A percentile compares a stretch with the other conserved stretches of the same genome.
phyloP scores from a whole-genome alignment of 2,888 invertebrate genomes.

The Nineta flava region DNA sequence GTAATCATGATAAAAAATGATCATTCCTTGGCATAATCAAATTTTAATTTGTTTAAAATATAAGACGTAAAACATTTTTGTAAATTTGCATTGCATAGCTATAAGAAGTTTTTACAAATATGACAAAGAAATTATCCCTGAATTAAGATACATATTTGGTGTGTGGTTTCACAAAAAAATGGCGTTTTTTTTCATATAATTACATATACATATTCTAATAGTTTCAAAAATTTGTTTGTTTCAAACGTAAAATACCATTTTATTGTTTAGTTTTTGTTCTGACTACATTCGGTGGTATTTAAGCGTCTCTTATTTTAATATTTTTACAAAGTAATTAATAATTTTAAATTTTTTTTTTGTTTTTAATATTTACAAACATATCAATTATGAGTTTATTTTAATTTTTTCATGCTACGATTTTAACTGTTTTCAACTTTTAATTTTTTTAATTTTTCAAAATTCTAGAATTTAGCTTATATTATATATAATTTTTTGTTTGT shows the following conservation, averaged over 20 bases:
- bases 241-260: neutral
- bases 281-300: slow-evolving; percentile 4
- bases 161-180: slow-evolving; percentile 14
- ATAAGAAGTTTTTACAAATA: slow-evolving; percentile 12
- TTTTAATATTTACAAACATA: no score
- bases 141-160: slow-evolving; percentile 26
- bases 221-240: neutral
- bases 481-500: no score
- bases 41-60: no score
- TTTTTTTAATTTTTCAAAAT: no score
- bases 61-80: neutral
- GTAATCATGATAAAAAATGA: no score
- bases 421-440: no score
- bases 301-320: neutral
- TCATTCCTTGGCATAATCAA: no score
- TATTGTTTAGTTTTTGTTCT: slow-evolving; percentile 1
- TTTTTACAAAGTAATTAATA: no score
- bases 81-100: slow-evolving; percentile 19
- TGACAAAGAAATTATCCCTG: slow-evolving; percentile 20
- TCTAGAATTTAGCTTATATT: no score
- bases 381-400: no score
- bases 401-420: no score
- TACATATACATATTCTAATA: neutral
- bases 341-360: no score
- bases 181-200: neutral